phyloP scores from a whole-genome alignment of 1,140 invertebrate genomes.

The Metopolophium dirhodum region DNA sequence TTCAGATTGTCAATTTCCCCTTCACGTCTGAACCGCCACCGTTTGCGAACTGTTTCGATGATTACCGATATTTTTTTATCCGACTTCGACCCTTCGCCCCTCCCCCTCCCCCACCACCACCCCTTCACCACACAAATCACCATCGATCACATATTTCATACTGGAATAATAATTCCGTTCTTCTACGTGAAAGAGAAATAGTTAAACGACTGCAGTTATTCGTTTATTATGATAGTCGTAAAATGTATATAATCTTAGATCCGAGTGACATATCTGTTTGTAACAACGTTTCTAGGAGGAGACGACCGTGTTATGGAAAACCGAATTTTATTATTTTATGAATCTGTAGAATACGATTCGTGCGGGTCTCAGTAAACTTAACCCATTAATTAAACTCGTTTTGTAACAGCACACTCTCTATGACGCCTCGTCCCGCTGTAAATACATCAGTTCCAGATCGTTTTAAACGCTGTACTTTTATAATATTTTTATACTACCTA shows the following conservation, averaged over 20 bases:
- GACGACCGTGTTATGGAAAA: neutral
- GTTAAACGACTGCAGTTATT: neutral
- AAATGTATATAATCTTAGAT: neutral
- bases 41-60: neutral
- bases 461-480: neutral
- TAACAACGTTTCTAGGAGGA: neutral
- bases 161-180: neutral
- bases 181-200: neutral
- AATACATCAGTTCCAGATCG: neutral
- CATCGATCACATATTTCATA: neutral
- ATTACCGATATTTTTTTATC: neutral
- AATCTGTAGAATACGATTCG: neutral
- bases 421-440: neutral
- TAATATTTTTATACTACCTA: neutral
- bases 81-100: neutral
- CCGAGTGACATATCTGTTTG: neutral
- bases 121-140: too few species aligned
- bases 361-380: neutral
- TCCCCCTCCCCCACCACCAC: too few species aligned
- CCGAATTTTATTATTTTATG: neutral
- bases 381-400: constrained; percentile 14
- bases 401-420: neutral
- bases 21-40: neutral
- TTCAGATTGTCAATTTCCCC: neutral
- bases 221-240: neutral